Evolutionary conservation across 2,888 invertebrate species (phyloP).

Genomic region (Linnaemya vulpina): DNA sequence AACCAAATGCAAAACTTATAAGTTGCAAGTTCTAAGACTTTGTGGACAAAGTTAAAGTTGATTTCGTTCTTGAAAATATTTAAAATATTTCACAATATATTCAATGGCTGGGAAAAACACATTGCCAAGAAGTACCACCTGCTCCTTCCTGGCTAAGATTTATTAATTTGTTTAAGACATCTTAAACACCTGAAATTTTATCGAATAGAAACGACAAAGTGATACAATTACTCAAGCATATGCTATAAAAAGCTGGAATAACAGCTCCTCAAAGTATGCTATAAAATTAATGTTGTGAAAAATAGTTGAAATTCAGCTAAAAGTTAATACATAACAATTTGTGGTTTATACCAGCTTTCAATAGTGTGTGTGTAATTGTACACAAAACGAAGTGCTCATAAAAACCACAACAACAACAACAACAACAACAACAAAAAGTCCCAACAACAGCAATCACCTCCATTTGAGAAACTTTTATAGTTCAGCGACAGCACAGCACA

Average conservation of each 20-base stretch:
- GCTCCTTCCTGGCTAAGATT: background rate
- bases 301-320: conserved; percentile 7
- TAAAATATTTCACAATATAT: too few relatives aligned
- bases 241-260: background rate
- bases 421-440: background rate
- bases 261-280: conserved; percentile 26
- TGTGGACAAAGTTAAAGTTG: too few relatives aligned
- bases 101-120: too few relatives aligned
- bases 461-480: background rate
- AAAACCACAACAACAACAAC: background rate
- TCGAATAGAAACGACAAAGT: background rate
- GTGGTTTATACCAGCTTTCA: background rate
- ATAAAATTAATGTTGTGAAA: conserved; percentile 47
- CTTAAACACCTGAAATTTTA: background rate
- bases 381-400: background rate
- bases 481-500: background rate
- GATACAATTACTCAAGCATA: background rate
- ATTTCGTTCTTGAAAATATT: too few relatives aligned
- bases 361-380: background rate
- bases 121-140: background rate
- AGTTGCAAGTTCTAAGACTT: too few relatives aligned
- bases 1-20: too few relatives aligned
- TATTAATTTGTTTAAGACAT: background rate
- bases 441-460: background rate
- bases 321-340: conserved; percentile 20